Evolutionary conservation across 1,140 invertebrate species (phyloP).

Genomic region (Drosophila willistoni): DNA sequence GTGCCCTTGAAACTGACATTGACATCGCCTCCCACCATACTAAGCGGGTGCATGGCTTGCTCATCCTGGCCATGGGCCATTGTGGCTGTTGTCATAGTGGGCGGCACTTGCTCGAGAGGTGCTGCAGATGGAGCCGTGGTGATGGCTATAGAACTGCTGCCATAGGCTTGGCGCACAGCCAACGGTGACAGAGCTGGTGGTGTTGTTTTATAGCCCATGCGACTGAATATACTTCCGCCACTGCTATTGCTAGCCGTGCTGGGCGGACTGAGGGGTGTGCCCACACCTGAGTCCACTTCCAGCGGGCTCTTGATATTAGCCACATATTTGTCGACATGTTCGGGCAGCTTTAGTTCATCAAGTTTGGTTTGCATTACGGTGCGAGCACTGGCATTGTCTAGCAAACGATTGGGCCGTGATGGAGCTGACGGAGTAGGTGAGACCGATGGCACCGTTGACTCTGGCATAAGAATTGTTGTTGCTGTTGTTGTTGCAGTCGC

Average conservation of each 20-base stretch:
- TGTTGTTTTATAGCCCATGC: slow-evolving; percentile 77
- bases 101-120: slow-evolving; percentile 36
- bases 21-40: slow-evolving; percentile 86
- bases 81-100: slow-evolving; percentile 32
- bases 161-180: slow-evolving; percentile 56
- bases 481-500: slow-evolving; percentile 8
- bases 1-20: slow-evolving; percentile 87
- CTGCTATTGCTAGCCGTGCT: slow-evolving; percentile 68
- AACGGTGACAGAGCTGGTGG: slow-evolving; percentile 68
- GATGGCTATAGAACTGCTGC: slow-evolving; percentile 29
- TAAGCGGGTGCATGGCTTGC: slow-evolving; percentile 85
- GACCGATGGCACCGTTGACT: background rate
- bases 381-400: slow-evolving; percentile 60
- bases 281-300: slow-evolving; percentile 84
- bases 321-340: slow-evolving; percentile 83
- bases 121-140: slow-evolving; percentile 46
- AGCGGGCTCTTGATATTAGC: slow-evolving; percentile 81
- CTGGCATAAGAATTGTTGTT: background rate
- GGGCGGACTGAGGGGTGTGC: slow-evolving; percentile 83
- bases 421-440: slow-evolving; percentile 43
- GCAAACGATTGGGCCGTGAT: slow-evolving; percentile 70
- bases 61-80: slow-evolving; percentile 56
- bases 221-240: slow-evolving; percentile 73
- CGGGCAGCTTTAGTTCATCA: slow-evolving; percentile 82
- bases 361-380: slow-evolving; percentile 70